Evolutionary conservation across 2,888 invertebrate genomes (phyloP).

Genomic region (Sarcophaga caerulescens): DNA sequence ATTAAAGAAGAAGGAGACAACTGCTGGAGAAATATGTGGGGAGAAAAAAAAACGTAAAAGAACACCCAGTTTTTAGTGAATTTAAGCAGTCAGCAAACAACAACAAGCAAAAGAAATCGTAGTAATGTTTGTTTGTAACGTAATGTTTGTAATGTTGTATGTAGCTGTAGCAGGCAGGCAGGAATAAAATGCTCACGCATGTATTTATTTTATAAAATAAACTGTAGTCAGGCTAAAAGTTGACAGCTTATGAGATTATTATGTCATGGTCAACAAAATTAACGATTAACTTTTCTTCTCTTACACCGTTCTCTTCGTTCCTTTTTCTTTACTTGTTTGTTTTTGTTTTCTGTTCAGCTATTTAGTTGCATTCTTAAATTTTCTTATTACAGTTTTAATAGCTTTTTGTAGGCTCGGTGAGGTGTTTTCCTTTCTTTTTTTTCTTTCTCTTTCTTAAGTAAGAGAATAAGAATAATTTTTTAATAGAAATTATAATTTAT

Average conservation of each 20-base stretch:
- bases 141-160: neutral
- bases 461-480: neutral
- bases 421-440: conserved; percentile 14
- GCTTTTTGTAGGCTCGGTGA: conserved; percentile 18
- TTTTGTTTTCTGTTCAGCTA: neutral
- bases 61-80: conserved; percentile 53
- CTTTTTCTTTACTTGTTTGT: neutral
- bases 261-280: conserved; percentile 70
- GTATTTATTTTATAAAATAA: conserved; percentile 69
- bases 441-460: neutral
- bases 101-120: conserved; percentile 18
- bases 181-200: conserved; percentile 67
- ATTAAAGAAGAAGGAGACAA: conserved; percentile 11
- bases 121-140: conserved; percentile 2
- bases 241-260: conserved; percentile 72
- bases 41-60: conserved; percentile 23
- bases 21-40: conserved; percentile 1
- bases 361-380: neutral
- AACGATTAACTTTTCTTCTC: conserved; percentile 64
- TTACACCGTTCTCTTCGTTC: neutral
- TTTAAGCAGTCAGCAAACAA: conserved; percentile 11
- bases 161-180: neutral
- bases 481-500: conserved; percentile 60
- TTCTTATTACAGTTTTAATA: neutral
- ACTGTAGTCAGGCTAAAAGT: conserved; percentile 69